Evolutionary conservation across 2,113 vertebrate genomes (phyloP), one percentile per base, ranked within the genome.

Genomic region (Pygoscelis adeliae): DNA sequence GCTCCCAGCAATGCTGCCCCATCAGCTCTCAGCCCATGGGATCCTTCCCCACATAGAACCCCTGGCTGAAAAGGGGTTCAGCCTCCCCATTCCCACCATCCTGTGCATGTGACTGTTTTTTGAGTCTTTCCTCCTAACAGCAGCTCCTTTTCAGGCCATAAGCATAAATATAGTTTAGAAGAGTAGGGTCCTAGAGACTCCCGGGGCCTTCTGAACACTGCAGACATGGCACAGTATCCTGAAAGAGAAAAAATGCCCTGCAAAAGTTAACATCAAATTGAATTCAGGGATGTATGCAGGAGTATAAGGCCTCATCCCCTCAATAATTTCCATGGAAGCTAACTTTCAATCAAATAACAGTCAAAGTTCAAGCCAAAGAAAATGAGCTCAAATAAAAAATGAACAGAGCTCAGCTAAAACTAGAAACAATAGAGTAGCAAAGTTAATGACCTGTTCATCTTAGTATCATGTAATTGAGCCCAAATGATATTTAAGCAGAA

Each of bases 391-490:
- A 91, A 72, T 76, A 69, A 94, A 78, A 95, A 92, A 89, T 49
- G 66, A 95, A 93, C 56, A 92, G 56, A 92, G 61, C 56, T 96
- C 87, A 95, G 87, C 87, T 95, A 95, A 96, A 95, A 62, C 69
- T 70, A 47, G 40, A 93, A 95, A 90, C 83, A 94, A 86, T 95
- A 96, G 11, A 82, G 69, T 67, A 93, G 50, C 0, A 2, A 95
- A 91, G 91, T 83, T 92, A 96, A 96, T 55, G 65, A 94, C 49
- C 84, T 93, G 69, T 40, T 95, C 91, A 66, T 85, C 89, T 93
- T 88, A 67, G 61, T 56, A 30, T 81, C 76, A 55, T 78, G 73
- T 97, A 97, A 96, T 94, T 96, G 93, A 93, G 36, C 69, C 47
- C 90, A 95, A 96, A 95, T 69, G 11, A 91, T 79, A 90, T 74